Evolutionary conservation across 2,113 vertebrate genomes (phyloP), one percentile per base, ranked within the genome.

Genomic region (Hemichromis elongatus): DNA sequence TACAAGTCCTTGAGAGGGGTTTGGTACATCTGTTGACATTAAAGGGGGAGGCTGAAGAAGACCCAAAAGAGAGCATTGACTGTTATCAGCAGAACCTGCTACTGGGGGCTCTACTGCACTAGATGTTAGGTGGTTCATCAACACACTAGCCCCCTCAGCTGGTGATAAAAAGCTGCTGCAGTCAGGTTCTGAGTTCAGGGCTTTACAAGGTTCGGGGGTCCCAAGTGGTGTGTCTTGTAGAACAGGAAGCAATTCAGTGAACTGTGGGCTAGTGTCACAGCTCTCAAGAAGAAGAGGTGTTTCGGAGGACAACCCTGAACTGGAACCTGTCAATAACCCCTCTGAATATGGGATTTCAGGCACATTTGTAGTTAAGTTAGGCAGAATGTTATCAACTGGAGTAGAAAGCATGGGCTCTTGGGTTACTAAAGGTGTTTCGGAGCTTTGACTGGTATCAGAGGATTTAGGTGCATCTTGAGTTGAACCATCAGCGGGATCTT

Each of bases 231-330:
- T 5, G 24, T 75, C 90, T 42, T 94, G 93, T 9, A 90, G 83
- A 28, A 94, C 82, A 50, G 93, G 93, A 84, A 93, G 83, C 75
- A 94, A 63, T 68, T 95, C 92, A 3, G 92, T 94, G 70, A 95
- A 85, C 70, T 61, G 85, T 70, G 90, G 42, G 55, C 54, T 84
- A 28, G 83, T 50, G 56, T 94, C 93, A 81, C 91, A 94, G 85
- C 82, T 92, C 80, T 95, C 92, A 66, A 96, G 86, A 77, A 94
- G 85, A 80, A 96, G 78, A 57, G 92, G 89, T 28, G 87, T 88
- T 66, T 87, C 92, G 26, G 92, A 30, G 8, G 93, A 24, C 68
- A 93, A 68, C 5, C 87, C 86, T 78, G 88, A 81, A 92, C 77
- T 77, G 24, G 92, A 87, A 80, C 80, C 85, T 35, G 91, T 83